Evolutionary conservation across 92 coral and sea anemone genomes (phyloP).

Genomic region (Diadumene lineata): DNA sequence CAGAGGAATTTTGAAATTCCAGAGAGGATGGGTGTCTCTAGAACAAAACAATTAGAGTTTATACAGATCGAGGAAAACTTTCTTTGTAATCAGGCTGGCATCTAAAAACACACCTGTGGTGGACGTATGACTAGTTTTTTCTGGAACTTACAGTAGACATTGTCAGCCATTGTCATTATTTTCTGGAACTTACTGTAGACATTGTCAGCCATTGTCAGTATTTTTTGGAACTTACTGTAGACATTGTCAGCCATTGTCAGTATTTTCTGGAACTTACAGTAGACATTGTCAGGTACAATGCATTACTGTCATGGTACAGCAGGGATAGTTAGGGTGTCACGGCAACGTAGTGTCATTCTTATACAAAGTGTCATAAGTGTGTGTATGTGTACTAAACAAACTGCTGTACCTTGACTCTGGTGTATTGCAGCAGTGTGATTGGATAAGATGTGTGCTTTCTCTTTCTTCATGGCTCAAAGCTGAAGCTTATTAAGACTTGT

Average conservation of each 20-base stretch:
- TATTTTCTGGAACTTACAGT: too few species aligned
- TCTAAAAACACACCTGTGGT: too few species aligned
- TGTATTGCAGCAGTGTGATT: constrained; percentile 23
- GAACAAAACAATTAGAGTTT: too few species aligned
- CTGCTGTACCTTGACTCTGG: constrained; percentile 21
- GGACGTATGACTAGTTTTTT: too few species aligned
- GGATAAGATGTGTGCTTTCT: constrained; percentile 12
- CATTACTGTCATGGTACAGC: constrained; percentile 7
- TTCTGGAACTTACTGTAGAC: background rate
- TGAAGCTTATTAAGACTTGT: background rate
- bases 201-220: too few species aligned
- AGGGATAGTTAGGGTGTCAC: background rate
- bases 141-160: background rate
- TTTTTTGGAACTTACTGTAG: too few species aligned
- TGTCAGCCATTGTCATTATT: too few species aligned
- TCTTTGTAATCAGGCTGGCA: too few species aligned
- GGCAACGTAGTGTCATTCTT: constrained; percentile 6
- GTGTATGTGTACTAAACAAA: constrained; percentile 2
- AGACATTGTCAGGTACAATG: background rate
- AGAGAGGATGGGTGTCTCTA: too few species aligned
- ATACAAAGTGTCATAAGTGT: background rate
- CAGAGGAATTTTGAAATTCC: too few species aligned
- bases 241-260: too few species aligned
- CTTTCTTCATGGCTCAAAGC: constrained; percentile 21
- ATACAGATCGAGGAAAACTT: too few species aligned